Conservation (phyloP, 2,888 invertebrate genomes). For the Mesorhabditis sp. region DNA sequence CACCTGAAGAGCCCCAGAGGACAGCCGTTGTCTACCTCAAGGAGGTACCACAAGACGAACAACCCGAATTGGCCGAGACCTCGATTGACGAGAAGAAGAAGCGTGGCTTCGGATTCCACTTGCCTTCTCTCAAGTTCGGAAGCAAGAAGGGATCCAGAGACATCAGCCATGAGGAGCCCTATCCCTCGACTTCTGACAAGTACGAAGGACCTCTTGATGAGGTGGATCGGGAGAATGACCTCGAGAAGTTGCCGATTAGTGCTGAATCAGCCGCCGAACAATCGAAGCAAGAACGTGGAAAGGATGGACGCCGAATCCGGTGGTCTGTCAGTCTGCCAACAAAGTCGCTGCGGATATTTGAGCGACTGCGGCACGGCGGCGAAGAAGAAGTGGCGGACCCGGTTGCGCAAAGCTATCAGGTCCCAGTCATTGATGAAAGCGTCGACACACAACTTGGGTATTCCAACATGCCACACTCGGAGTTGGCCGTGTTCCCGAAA, state of each 20-base stretch:
- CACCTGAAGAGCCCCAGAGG: conserved; percentile 8
- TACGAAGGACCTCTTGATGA: conserved; percentile 14
- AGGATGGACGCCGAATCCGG: neutral
- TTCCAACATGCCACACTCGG: neutral
- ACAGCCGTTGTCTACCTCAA: conserved; percentile 15
- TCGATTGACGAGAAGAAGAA: conserved; percentile 5
- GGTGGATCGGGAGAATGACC: conserved; percentile 8
- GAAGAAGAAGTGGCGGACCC: conserved; percentile 12
- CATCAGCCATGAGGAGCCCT: neutral
- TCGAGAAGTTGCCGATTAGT: conserved; percentile 10
- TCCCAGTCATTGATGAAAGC: neutral
- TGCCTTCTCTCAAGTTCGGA: conserved; percentile 8
- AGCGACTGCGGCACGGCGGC: conserved; percentile 10
- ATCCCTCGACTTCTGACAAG: conserved; percentile 15
- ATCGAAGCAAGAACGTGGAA: neutral
- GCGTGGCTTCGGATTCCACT: neutral
- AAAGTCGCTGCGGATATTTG: neutral
- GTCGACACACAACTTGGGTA: neutral
- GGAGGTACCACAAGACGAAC: conserved; percentile 2
- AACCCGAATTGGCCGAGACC: conserved; percentile 5
- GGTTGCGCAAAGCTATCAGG: neutral
- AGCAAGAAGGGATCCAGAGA: conserved; percentile 10
- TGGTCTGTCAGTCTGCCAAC: neutral
- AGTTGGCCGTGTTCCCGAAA: neutral
- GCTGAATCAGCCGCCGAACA: conserved; percentile 4